Base-by-base conservation (phyloP, 2,888 invertebrate species). In the Catocala fraxini region DNA sequence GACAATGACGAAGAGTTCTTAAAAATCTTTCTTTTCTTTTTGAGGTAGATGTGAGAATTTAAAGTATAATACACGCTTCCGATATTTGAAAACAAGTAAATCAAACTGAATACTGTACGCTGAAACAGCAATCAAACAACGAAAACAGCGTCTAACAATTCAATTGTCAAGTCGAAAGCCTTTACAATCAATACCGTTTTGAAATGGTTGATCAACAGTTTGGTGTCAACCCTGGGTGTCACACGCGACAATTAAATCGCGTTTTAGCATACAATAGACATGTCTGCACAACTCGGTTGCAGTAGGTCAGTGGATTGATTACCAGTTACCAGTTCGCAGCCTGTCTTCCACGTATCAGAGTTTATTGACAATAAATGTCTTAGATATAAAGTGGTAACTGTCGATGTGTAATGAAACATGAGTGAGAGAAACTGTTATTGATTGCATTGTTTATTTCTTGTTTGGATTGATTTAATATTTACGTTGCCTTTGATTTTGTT, bases 181-280 rank as follows among this genome's bases (percentile, higher is more conserved):
- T 6, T 33, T 1, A 25, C 46, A 54, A 46, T 49, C 48, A 56
- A 48, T 48, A 25, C 25, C 33, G 53, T 48, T 39, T 13, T n/a
- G 4, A 33, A 49, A 5, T 9, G 12, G 43, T 3, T 10, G 5
- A 41, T 49, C 34, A 43, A 56, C 42, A 25, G 48, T 39, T 13
- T 13, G 13, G 49, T 63, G 63, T 49, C 76, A 75, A 10, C 74
- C 72, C 75, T 75, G 53, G 46, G 56, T 68, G 49, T 68, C 68
- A 64, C 66, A 63, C 61, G 67, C 64, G 71, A 85, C 86, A 87
- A 89, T 89, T 89, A 89, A 79, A 81, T 64, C 69, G 71, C 66
- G 54, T 71, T 78, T 73, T 90, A 82, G 86, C 89, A 90, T 91
- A 91, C 91, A 90, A 91, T 91, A 79, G 83, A 66, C 64, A 63